Evolutionary conservation across 1,140 invertebrate genomes (phyloP), one percentile per base, ranked within the genome.

Genomic region (Chrysopa pallens): DNA sequence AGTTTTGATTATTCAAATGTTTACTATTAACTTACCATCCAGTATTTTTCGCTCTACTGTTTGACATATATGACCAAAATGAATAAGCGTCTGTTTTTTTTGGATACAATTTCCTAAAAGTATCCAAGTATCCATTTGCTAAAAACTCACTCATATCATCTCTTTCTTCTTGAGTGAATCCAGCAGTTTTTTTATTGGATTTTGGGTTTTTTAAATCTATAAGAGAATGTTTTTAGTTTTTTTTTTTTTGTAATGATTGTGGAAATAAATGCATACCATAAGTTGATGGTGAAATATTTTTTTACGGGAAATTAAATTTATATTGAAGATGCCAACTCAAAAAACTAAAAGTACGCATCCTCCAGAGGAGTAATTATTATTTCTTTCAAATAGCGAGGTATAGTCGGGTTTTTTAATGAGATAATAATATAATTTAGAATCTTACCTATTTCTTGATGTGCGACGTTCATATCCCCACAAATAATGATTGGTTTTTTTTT

Each of bases 401-500:
- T n/a, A n/a, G n/a, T n/a, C 17, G 17, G 17, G 17, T 3, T 23
- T 23, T 2, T 23, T 23, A 23, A 23, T 23, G 5, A 23, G 17
- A 23, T 42, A 38, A 17, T 17, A 23, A 14, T 41, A 17, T 29
- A 28, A 17, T 13, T 8, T 40, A 31, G 23, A 43, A 47, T 46
- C 51, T 58, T 65, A 88, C 85, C 87, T 57, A 97, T 96, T 70
- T 93, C 86, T 50, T 80, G 64, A 62, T 98, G 94, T 38, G 93
- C 82, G 6, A 98, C 94, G 68, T 98, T 98, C 70, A 98, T 78
- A 63, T 98, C 95, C 2, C 95, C 94, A 59, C 83, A 89, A 48
- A 96, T 71, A 39, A 98, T 82, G 0, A 98, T 87, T 11, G 93
- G 89, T 61, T 99, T 98, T 39, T 83, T 80, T 43, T 72, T 65